Evolutionary conservation across 2,113 vertebrate genomes (phyloP), one percentile per base, ranked within the genome.

Genomic region (Macrotus californicus): DNA sequence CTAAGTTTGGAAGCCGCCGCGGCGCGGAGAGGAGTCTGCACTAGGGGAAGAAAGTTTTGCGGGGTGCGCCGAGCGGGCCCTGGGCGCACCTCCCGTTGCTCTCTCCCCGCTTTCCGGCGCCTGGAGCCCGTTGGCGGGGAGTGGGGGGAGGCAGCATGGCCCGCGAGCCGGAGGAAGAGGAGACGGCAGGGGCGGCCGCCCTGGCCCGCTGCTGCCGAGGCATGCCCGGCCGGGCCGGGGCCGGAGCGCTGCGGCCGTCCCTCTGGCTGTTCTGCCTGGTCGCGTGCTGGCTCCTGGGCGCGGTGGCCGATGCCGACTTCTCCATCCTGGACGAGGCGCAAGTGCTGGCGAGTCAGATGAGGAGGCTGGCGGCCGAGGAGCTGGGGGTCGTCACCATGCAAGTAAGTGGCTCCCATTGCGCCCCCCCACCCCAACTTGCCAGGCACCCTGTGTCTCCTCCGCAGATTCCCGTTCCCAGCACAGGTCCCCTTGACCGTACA

Each of bases 321-420:
- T 99, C 99, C 92, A 99, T 99, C 98, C 98, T 99, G 98, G 99
- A 99, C 54, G 99, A 99, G 85, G 99, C 99, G 72, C 99, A 99
- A 97, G 99, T 99, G 94, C 96, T 99, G 97, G 98, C 99, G 52
- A 98, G 98, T 36, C 99, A 99, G 96, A 99, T 99, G 99, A 98
- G 98, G 82, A 99, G 98, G 92, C 98, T 99, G 56, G 99, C 99
- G n/a, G 97, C 99, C 0, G 99, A 99, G 98, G 99, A 99, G 98
- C 98, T 99, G 94, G 99, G 99, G 91, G 99, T 99, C 56, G 98
- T 99, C 96, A 99, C 98, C 14, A 99, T 99, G 99, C 99, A 99
- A 99, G 99, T 99, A 99, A 98, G 76, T n/a, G 75, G 67, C 89
- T 91, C 41, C n/a, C 73, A 19, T n/a, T 10, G 31, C 88, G 77